phyloP scores from a whole-genome alignment of 2,113 vertebrate genomes.

The Chionodraco myersi region DNA sequence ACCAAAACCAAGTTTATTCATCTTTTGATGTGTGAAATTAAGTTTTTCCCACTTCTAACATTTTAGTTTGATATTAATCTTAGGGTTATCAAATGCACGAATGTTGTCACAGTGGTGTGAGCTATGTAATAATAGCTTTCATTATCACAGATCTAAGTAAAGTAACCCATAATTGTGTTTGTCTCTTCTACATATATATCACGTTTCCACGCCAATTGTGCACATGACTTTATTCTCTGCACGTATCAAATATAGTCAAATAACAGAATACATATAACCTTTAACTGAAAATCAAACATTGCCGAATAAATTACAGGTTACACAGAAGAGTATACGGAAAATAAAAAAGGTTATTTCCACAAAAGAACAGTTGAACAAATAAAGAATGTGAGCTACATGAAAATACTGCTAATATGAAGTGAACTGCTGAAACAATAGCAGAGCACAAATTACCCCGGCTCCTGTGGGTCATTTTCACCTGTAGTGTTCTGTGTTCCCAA shows the following conservation, averaged over 20 bases:
- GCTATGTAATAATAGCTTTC: not conserved
- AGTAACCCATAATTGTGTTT: not conserved
- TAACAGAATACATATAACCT: not conserved
- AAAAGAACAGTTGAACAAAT: conserved; percentile 4
- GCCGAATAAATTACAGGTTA: not conserved
- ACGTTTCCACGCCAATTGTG: not conserved
- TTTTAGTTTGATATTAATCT: conserved; percentile 32
- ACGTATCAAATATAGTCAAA: not conserved
- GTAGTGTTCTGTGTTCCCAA: conserved; percentile 48
- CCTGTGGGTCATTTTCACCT: conserved; percentile 66
- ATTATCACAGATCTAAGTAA: not conserved
- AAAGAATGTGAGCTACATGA: not conserved
- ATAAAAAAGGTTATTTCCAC: not conserved
- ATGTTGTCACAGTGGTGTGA: not conserved
- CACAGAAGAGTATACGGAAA: not conserved
- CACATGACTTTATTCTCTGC: not conserved
- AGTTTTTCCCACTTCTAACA: conserved; percentile 49
- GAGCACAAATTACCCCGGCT: conserved; percentile 49
- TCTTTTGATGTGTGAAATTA: conserved; percentile 76
- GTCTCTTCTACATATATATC: not conserved
- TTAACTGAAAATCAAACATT: not conserved
- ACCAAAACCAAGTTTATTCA: conserved; percentile 64
- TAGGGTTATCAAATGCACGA: conserved; percentile 1
- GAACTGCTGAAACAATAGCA: conserved; percentile 41
- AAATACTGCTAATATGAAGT: conserved; percentile 37